Base-by-base conservation (phyloP, 1,140 invertebrate genomes). In the Potamilus streckersoni region DNA sequence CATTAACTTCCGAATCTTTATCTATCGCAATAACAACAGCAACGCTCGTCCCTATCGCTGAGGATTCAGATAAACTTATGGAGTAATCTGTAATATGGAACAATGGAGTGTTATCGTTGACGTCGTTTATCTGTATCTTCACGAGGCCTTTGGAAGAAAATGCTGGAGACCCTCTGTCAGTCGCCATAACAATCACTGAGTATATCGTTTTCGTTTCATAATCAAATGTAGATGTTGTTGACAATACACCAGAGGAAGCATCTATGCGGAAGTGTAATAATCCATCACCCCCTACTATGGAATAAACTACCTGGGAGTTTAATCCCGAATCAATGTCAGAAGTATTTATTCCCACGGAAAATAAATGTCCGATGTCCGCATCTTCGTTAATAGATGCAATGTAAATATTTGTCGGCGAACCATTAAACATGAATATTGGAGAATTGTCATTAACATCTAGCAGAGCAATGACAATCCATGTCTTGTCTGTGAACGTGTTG, bases 361-460 rank as follows among this genome's bases (percentile, higher is more conserved):
- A n/a, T 49, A 19, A 15, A 63, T 62, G 0, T 71, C 65, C 2
- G 27, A 59, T 14, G n/a, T 27, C 23, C 71, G 38, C 70, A 57
- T 79, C 77, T 19, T 76, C 74, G 12, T 62, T 71, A 19, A 70
- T 70, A 49, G 23, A 16, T 15, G 56, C 14, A 3, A 38, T 63
- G 2, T n/a, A 19, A 57, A 61, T 14, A 15, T 15, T 61, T 23
- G 63, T 71, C 8, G 19, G 57, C 49, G 73, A 78, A n/a, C 23
- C n/a, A 2, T 57, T 11, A 11, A 57, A 8, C 16, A 73, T 66
- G 72, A 80, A 80, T 38, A 23, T 60, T 19, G 78, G 72, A 16
- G 23, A 91, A 88, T 97, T 97, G 91, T 98, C 97, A 88, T 98
- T 98, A 20, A 97, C 91, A 87, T 98, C 97, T 94, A 60, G 62